Percentiles rank a stretch among this genome's conserved stretches.
phyloP scores from a whole-genome alignment of 23 tunicate genomes.

The Ascidia mentula region DNA sequence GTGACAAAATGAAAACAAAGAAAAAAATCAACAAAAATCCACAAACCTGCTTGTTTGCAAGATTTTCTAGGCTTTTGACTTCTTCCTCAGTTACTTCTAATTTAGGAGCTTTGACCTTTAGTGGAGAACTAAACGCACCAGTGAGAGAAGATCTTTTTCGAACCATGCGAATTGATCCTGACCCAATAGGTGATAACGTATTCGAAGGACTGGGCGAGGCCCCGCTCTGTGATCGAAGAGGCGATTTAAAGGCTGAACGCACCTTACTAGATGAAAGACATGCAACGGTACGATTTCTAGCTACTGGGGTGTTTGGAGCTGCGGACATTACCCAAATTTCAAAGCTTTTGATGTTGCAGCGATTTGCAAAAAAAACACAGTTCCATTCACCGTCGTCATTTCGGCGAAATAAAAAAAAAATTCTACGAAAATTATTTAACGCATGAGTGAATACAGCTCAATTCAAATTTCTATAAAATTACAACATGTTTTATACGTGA shows the following conservation, averaged over 20 bases:
- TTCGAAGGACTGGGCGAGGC: not conserved
- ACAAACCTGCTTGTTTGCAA: not conserved
- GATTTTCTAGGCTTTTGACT: not conserved
- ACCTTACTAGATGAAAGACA: conserved; percentile 51
- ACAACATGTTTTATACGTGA: no score
- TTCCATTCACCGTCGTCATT: no score
- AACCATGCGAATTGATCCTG: not conserved
- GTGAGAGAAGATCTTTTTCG: conserved; percentile 29
- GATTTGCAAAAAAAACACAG: no score
- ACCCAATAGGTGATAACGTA: not conserved
- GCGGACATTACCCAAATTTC: conserved; percentile 12
- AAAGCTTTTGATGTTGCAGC: no score
- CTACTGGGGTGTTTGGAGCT: conserved; percentile 35
- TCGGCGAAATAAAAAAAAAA: no score
- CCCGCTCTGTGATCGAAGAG: conserved; percentile 28
- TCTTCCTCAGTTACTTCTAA: conserved; percentile 9
- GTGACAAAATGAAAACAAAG: no score
- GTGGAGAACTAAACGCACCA: conserved; percentile 48
- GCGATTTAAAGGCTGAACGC: conserved; percentile 84
- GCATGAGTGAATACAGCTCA: no score
- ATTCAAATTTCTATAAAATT: no score
- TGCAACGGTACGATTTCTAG: conserved; percentile 43
- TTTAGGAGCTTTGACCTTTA: conserved; percentile 21
- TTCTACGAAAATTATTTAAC: no score
- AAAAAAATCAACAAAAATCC: not conserved